Evolutionary conservation across 2,797 vertebrate species (phyloP), one percentile per base, ranked within the genome.

Genomic region (Lacerta agilis): DNA sequence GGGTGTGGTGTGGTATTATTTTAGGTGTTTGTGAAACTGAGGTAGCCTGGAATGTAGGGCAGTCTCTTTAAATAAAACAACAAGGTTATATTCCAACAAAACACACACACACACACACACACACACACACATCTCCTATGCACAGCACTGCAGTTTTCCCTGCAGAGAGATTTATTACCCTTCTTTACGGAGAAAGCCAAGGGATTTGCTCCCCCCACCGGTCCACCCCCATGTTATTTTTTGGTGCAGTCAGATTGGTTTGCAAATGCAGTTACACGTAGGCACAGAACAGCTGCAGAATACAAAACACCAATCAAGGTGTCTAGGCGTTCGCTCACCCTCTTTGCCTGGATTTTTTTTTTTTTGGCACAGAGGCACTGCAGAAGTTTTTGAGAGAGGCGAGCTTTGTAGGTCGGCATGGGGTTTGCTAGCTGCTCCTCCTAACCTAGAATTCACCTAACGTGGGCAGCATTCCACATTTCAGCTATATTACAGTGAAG

Each of bases 391-490:
- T 83, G 82, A 87, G 87, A 36, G 66, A 67, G 29, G 67, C 73
- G 86, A 71, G 86, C 86, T 94, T 95, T 94, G 92, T 95, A 91
- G 94, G 93, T 94, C 91, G 92, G 83, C 88, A 82, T 86, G 87
- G 8, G 25, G 86, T 90, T 87, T 64, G 10, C 83, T 87, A 71
- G 91, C 90, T 95, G 94, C 92, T 93, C 93, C 94, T 96, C 90
- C 93, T 95, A 93, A 95, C 94, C 94, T 93, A 95, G 89, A 93
- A 94, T 95, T 94, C 91, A 93, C 94, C 91, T 95, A 92, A 93
- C 92, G 94, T 82, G 79, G 58, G 92, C 84, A 73, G 23, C 77
- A 69, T 64, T 89, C 87, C 79, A 78, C 79, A 73, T 80, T 91
- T 77, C 91, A 85, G 43, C 77, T 83, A 2, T 41, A 72, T 79